phyloP scores from a whole-genome alignment of 2,888 invertebrate species.

The Sesia bembeciformis region DNA sequence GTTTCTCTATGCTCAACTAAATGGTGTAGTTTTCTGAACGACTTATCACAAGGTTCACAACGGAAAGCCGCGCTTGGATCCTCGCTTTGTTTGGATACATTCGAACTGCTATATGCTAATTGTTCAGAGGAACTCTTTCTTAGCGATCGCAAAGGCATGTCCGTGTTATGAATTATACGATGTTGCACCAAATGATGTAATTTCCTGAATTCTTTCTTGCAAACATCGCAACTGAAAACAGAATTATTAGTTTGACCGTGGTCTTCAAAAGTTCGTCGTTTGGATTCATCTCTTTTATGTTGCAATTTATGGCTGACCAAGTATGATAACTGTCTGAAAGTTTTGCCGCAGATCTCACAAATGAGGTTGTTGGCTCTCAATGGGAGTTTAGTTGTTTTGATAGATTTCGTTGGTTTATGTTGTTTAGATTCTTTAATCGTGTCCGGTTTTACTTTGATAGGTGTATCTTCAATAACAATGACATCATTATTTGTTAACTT shows the following conservation, averaged over 20 bases:
- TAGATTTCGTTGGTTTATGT: slow-evolving; percentile 23
- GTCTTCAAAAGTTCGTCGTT: slow-evolving; percentile 29
- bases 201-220: slow-evolving; percentile 64
- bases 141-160: slow-evolving; percentile 24
- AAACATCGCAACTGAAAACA: slow-evolving; percentile 57
- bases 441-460: slow-evolving; percentile 27
- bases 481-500: slow-evolving; percentile 34
- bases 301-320: slow-evolving; percentile 55
- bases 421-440: slow-evolving; percentile 24
- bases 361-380: slow-evolving; percentile 30
- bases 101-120: slow-evolving; percentile 27
- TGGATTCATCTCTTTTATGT: slow-evolving; percentile 37
- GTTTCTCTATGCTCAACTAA: slow-evolving; percentile 67
- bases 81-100: slow-evolving; percentile 29
- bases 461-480: slow-evolving; percentile 46
- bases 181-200: slow-evolving; percentile 66
- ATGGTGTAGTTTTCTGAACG: slow-evolving; percentile 66
- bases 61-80: slow-evolving; percentile 59
- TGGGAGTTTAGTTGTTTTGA: slow-evolving; percentile 21
- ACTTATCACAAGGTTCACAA: slow-evolving; percentile 68
- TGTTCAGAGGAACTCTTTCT: slow-evolving; percentile 54
- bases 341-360: slow-evolving; percentile 65
- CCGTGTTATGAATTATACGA: slow-evolving; percentile 50
- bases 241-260: slow-evolving; percentile 22
- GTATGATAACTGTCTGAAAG: slow-evolving; percentile 62